phyloP scores from a whole-genome alignment of 2,797 vertebrate species.

The Ctenopoma multispine region DNA sequence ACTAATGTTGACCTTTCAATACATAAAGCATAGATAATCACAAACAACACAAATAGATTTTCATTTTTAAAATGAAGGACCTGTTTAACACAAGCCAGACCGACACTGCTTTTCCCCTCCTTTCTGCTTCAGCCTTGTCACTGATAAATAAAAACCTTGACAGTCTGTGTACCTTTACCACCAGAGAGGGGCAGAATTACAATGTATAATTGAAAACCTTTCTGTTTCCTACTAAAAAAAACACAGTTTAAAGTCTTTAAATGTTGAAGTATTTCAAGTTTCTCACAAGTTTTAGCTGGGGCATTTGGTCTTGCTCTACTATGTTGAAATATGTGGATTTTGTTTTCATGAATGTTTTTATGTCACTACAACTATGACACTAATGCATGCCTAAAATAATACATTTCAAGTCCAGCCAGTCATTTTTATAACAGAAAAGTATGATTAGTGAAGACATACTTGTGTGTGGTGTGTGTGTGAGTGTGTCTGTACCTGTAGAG shows the following conservation, averaged over 20 bases:
- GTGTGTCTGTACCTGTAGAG: conserved; percentile 82
- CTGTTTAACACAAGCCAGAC: conserved; percentile 61
- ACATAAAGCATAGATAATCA: conserved; percentile 53
- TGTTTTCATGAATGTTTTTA: conserved; percentile 2
- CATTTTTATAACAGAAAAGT: too few species aligned
- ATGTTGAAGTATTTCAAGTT: conserved; percentile 34
- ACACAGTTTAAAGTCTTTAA: conserved; percentile 34
- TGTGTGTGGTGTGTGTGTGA: conserved; percentile 1
- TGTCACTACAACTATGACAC: background rate
- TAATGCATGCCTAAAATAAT: background rate
- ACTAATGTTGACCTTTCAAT: conserved; percentile 57
- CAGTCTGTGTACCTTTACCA: conserved; percentile 55
- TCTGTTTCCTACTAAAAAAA: conserved; percentile 57
- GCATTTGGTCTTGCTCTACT: conserved; percentile 20
- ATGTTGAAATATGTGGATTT: background rate
- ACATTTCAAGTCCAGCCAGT: background rate
- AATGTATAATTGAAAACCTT: conserved; percentile 74
- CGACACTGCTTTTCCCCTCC: conserved; percentile 30
- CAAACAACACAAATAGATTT: conserved; percentile 54
- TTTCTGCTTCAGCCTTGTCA: conserved; percentile 64
- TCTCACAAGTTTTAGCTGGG: conserved; percentile 32
- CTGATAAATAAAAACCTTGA: conserved; percentile 76
- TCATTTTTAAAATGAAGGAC: conserved; percentile 63
- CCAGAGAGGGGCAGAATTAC: conserved; percentile 60
- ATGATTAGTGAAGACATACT: background rate